phyloP scores from a whole-genome alignment of 2,113 vertebrate genomes.

The Puma concolor region DNA sequence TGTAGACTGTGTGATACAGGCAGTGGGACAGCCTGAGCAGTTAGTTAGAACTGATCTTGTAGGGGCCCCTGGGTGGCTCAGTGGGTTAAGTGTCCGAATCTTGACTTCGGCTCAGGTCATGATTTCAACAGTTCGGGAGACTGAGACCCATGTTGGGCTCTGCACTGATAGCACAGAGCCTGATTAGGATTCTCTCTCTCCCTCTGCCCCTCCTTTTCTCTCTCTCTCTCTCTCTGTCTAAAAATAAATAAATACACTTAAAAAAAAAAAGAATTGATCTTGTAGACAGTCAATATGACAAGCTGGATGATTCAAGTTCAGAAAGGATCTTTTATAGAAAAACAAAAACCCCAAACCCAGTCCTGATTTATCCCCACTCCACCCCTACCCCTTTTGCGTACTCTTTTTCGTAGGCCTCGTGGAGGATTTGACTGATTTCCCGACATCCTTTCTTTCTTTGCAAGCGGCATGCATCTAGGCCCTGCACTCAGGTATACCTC shows the following conservation, averaged over 20 bases:
- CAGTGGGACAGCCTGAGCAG: neutral
- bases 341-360: neutral
- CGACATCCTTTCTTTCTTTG: neutral
- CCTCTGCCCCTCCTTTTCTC: too few species aligned
- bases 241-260: too few species aligned
- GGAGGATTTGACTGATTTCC: neutral
- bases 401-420: neutral
- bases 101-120: too few species aligned
- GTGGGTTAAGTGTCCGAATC: too few species aligned
- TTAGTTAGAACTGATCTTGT: neutral
- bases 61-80: neutral
- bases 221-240: too few species aligned
- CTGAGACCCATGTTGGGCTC: too few species aligned
- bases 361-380: neutral
- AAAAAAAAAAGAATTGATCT: neutral
- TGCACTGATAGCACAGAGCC: too few species aligned
- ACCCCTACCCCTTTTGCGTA: neutral
- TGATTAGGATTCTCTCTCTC: too few species aligned
- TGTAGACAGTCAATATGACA: neutral
- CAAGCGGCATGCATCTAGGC: neutral
- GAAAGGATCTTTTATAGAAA: slow-evolving; percentile 14
- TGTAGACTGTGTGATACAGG: neutral
- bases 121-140: too few species aligned
- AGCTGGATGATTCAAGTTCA: slow-evolving; percentile 32
- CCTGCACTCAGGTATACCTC: neutral